phyloP scores from a whole-genome alignment of 1,140 invertebrate genomes.

The Helicorthomorpha holstii region DNA sequence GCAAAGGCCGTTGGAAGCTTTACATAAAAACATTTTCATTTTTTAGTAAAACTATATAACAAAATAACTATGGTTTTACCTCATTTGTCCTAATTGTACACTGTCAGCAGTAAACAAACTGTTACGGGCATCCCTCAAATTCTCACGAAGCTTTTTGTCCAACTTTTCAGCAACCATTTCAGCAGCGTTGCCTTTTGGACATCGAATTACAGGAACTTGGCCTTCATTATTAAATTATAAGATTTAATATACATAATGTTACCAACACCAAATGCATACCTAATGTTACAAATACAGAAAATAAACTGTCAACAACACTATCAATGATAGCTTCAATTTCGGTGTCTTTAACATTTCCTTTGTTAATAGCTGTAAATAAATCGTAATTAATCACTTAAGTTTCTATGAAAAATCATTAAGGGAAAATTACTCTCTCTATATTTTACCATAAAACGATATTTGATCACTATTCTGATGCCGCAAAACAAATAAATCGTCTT shows the following conservation, averaged over 20 bases:
- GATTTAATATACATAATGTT: neutral
- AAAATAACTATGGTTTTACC: slow-evolving; percentile 18
- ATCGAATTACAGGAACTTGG: slow-evolving; percentile 86
- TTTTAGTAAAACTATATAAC: neutral
- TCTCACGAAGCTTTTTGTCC: slow-evolving; percentile 92
- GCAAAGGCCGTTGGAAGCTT: slow-evolving; percentile 79
- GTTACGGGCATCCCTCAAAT: slow-evolving; percentile 88
- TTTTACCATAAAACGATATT: slow-evolving; percentile 75
- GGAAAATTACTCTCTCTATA: neutral
- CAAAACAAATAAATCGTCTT: slow-evolving; percentile 93
- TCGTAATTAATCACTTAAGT: neutral
- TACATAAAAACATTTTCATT: slow-evolving; percentile 18
- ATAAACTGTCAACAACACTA: slow-evolving; percentile 85
- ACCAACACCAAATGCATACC: slow-evolving; percentile 28
- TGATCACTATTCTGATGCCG: slow-evolving; percentile 77
- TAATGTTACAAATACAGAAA: slow-evolving; percentile 92
- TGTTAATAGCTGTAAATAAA: slow-evolving; percentile 65
- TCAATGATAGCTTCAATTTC: slow-evolving; percentile 94
- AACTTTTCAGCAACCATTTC: slow-evolving; percentile 95
- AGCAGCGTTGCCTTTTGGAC: slow-evolving; percentile 88
- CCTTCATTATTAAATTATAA: slow-evolving; percentile 24
- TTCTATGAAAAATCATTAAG: neutral
- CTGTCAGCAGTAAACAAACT: slow-evolving; percentile 82
- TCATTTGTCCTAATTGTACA: slow-evolving; percentile 48
- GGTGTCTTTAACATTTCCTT: slow-evolving; percentile 82